phyloP scores from a whole-genome alignment of 2,888 invertebrate species.

The Arenicola marina region DNA sequence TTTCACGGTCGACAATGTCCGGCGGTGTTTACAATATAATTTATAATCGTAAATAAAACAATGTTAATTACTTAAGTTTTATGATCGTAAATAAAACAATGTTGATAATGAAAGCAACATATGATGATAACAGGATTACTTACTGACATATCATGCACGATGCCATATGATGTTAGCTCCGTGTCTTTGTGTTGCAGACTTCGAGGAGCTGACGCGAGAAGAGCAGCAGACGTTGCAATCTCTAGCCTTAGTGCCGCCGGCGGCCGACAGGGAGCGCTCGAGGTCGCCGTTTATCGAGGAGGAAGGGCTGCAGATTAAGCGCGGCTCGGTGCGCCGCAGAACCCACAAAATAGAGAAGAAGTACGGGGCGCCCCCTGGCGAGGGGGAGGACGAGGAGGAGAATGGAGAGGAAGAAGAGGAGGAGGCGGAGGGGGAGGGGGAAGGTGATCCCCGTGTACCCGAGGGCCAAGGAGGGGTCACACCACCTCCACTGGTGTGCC shows the following conservation, averaged over 20 bases:
- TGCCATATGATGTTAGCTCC: no score
- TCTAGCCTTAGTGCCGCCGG: no score
- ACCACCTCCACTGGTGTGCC: not conserved
- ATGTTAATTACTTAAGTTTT: not conserved
- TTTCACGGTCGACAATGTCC: no score
- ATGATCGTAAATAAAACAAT: not conserved
- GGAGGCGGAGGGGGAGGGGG: no score
- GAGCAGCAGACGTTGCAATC: not conserved
- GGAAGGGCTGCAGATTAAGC: not conserved
- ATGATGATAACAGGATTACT: no score
- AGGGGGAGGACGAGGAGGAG: no score
- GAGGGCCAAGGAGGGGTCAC: not conserved
- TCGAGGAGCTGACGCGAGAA: not conserved
- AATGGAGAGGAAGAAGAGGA: no score
- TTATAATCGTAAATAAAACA: no score
- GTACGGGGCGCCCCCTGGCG: not conserved
- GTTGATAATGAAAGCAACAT: no score
- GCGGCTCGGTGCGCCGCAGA: not conserved
- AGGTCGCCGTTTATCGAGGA: not conserved
- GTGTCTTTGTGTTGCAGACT: not conserved
- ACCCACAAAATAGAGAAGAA: not conserved
- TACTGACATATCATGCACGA: not conserved
- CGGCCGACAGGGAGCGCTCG: not conserved
- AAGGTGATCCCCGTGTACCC: no score
- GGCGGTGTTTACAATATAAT: no score